Conservation (phyloP, 2,113 vertebrate species). For the Stomatorhinus ivindoensis region DNA sequence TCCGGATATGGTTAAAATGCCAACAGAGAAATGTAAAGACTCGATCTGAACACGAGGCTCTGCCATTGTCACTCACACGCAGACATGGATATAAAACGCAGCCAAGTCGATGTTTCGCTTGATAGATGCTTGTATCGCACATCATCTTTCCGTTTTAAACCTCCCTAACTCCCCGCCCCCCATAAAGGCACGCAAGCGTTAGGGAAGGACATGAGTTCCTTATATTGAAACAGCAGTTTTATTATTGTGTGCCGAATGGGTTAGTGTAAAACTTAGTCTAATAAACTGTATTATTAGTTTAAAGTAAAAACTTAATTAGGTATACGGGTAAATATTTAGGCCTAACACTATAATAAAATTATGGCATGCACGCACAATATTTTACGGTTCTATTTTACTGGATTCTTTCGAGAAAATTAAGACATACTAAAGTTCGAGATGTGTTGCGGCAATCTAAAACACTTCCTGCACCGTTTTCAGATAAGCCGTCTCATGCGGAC, state of each 20-base stretch:
- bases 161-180: not conserved
- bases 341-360: not conserved
- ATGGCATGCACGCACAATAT: not conserved
- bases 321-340: not conserved
- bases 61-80: slow-evolving; percentile 37
- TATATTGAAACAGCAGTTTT: not conserved
- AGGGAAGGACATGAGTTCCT: not conserved
- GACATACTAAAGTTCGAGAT: not conserved
- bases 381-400: not conserved
- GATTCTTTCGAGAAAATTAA: not conserved
- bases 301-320: not conserved
- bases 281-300: not conserved
- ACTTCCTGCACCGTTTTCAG: not conserved
- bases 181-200: not conserved
- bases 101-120: not conserved
- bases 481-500: not conserved
- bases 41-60: slow-evolving; percentile 15
- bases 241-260: not conserved
- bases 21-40: slow-evolving; percentile 60
- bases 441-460: not conserved
- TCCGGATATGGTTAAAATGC: slow-evolving; percentile 60
- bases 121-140: not conserved
- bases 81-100: not conserved
- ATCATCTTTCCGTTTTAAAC: not conserved
- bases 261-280: not conserved